Evolutionary conservation across 2,888 invertebrate genomes (phyloP), one percentile per base, ranked within the genome.

Genomic region (Chloroclysta siterata): DNA sequence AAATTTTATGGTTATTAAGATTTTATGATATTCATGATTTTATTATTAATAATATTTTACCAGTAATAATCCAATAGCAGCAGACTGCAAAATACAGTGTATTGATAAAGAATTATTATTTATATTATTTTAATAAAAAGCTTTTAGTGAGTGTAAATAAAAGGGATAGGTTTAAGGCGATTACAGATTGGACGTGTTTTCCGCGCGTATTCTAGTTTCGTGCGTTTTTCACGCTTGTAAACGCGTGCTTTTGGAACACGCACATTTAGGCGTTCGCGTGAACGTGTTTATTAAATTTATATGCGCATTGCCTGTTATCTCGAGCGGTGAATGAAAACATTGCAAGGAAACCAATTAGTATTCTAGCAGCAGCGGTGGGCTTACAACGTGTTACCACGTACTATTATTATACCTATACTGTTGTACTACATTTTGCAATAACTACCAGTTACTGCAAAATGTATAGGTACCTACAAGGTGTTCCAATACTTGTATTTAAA

Each of bases 21-120:
- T 64, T 78, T 80, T 75, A 79, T 78, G 81, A 80, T 77, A 15
- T 69, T 75, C 72, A 78, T 78, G 78, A 79, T 68, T 72, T 76
- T 74, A 79, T 77, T 72, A 74, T 74, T 71, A 39, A 69, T 66
- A 64, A 71, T 67, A 59, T 69, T 93, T 95, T 95, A 95, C 95
- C 95, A 95, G 94, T 93, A 95, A 93, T 88, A 95, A 94, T 95
- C 95, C 95, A 88, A 95, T 95, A 89, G 95, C 95, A 91, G 95
- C 95, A 88, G 95, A 95, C 95, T 95, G 95, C 93, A 94, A 94
- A 94, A 94, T 91, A 93, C 79, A 84, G 82, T 81, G 74, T 78
- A 78, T 78, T 82, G 79, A 80, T 77, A 77, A 79, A 81, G 80
- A 81, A 79, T 83, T 81, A 83, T 85, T 83, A 83, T 83, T 80